Percentiles rank a stretch among this genome's conserved stretches.
Conservation (phyloP, 2,888 invertebrate species). For the Latrodectus elegans region DNA sequence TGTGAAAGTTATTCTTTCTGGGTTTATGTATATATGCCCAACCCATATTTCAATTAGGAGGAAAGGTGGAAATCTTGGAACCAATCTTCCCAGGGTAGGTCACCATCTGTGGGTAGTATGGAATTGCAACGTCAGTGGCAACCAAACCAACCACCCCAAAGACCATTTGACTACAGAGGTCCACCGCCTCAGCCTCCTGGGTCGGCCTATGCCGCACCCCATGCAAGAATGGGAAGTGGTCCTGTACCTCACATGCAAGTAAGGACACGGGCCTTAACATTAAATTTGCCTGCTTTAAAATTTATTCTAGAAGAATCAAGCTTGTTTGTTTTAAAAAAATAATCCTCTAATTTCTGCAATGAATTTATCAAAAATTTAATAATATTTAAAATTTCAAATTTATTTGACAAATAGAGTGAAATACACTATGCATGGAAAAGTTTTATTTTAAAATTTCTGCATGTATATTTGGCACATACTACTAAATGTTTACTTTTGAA, state of each 20-base stretch:
- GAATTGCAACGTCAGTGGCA: constrained; percentile 68
- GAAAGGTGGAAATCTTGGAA: constrained; percentile 69
- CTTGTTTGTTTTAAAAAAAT: not conserved
- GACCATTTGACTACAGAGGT: constrained; percentile 71
- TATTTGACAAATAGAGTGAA: no score
- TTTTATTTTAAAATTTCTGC: no score
- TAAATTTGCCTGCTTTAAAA: constrained; percentile 27
- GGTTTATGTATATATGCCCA: constrained; percentile 45
- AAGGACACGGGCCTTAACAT: constrained; percentile 64
- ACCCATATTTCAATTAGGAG: constrained; percentile 65
- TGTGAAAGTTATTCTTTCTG: constrained; percentile 25
- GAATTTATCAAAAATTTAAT: no score
- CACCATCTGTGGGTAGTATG: constrained; percentile 55
- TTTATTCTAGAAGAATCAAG: not conserved
- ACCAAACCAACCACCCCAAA: constrained; percentile 68
- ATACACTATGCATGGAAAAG: no score
- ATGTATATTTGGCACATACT: no score
- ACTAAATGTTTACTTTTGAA: no score
- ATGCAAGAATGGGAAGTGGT: constrained; percentile 71
- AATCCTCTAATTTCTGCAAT: not conserved
- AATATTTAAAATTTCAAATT: no score
- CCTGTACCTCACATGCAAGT: constrained; percentile 70
- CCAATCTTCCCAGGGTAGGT: constrained; percentile 64
- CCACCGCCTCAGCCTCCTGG: constrained; percentile 72
- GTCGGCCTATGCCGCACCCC: constrained; percentile 73